Base-by-base conservation (phyloP, 2,888 invertebrate genomes). In the Dryadula phaetusa region DNA sequence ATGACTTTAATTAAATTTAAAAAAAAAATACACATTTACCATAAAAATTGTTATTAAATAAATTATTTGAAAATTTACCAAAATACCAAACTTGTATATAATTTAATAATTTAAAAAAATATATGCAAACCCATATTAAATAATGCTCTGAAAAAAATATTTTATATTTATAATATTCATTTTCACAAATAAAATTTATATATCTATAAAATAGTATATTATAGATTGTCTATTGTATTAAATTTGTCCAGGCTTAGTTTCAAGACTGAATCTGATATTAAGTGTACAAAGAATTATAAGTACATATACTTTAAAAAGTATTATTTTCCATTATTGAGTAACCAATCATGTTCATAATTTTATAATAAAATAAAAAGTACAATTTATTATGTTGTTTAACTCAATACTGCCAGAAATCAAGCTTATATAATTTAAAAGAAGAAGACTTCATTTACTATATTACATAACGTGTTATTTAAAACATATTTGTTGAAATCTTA, bases 201-300 rank as follows among this genome's bases (percentile, higher is more conserved):
- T 32, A 32, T 32, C 1, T 34, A 6, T 22, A 22, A 14, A 22
- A 20, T 46, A n/a, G 28, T 28, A 28, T 49, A 49, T 49, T 28
- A 3, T 52, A 52, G 5, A 28, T 49, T 49, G 28, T 52, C 10
- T 16, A 32, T 32, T 28, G 16, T 52, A 52, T 32, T 28, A 16
- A 16, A 52, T 52, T 25, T 52, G 28, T 28, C 28, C 28, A 28
- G 28, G 28, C 16, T 28, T 52, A 32, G 28, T 52, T 52, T 52
- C 16, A 52, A 52, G 52, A 28, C 52, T 28, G 52, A 32, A n/a
- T 52, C 16, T 52, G 52, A 8, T 25, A n/a, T n/a, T 28, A 28
- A 14, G 5, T 22, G 1, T 22, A 52, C 28, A 28, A 28, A n/a
- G 16, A 28, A 52, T 16, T 10, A 16, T 28, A 49, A 28, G 12